A percentile compares a stretch with the other conserved stretches of the same genome.
Evolutionary conservation across 2,113 vertebrate genomes (phyloP).

Genomic region (Notothenia coriiceps): DNA sequence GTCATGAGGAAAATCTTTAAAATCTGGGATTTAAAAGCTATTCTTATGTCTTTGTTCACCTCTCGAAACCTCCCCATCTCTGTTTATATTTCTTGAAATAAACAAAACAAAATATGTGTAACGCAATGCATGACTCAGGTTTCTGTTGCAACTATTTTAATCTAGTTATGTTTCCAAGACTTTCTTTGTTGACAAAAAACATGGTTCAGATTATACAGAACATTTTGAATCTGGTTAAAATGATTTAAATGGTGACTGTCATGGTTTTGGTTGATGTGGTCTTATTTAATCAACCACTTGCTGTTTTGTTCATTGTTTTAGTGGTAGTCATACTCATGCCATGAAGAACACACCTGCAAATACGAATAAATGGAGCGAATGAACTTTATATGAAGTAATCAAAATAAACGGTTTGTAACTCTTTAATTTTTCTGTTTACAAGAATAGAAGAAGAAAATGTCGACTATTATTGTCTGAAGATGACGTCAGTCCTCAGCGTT

Average conservation of each 20-base stretch:
- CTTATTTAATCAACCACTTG: constrained; percentile 11
- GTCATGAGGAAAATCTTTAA: not conserved
- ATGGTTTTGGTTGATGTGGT: not conserved
- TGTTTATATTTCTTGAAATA: constrained; percentile 27
- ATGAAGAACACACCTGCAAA: constrained; percentile 33
- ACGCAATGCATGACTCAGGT: constrained; percentile 18
- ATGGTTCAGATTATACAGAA: constrained; percentile 24
- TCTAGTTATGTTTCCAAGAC: constrained; percentile 19
- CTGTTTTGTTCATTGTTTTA: constrained; percentile 1
- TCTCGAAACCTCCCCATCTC: not conserved
- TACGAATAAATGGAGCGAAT: not conserved
- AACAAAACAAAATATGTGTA: constrained; percentile 17
- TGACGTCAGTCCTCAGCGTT: constrained; percentile 45
- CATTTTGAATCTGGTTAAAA: not conserved
- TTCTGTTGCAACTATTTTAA: constrained; percentile 16
- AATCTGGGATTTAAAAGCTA: not conserved
- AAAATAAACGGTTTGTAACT: not conserved
- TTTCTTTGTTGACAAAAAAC: constrained; percentile 2
- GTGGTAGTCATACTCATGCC: not conserved
- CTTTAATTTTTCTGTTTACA: too few relatives aligned
- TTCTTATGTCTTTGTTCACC: not conserved
- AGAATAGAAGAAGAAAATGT: not conserved
- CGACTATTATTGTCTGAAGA: constrained; percentile 7
- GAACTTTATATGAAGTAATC: constrained; percentile 23
- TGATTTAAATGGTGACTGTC: not conserved